Base-by-base conservation (phyloP, 2,888 invertebrate species). In the Abrostola triplasia region DNA sequence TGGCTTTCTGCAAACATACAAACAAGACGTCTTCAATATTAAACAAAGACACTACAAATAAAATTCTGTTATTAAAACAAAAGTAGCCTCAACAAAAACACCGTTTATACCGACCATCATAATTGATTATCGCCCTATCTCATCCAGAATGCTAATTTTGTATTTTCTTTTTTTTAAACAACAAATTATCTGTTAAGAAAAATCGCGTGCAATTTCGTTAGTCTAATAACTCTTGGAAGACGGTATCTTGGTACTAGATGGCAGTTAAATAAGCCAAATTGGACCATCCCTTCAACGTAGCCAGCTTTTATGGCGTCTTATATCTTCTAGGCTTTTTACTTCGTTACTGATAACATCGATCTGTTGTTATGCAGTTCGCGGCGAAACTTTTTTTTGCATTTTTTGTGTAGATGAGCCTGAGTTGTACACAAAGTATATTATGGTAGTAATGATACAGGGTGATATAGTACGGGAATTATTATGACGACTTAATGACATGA, bases 191-290 rank as follows among this genome's bases (percentile, higher is more conserved):
- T 84, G 81, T 79, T 77, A 84, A 87, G 88, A 88, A 87, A 88
- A 88, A 89, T 88, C 84, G 82, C 82, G 79, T 79, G 84, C 85
- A 86, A 89, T 91, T 89, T 88, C 83, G 87, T 86, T 83, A 83
- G 83, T 81, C 89, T 90, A 90, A 92, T 92, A 92, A 91, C 85
- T 91, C 84, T 84, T 79, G 73, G 75, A 80, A 84, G 84, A 78
- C 84, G 85, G 83, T 88, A 89, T 90, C 88, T 85, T 67, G 77
- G 79, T 85, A 81, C 83, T 85, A 87, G 90, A 89, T 90, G 87
- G 89, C 89, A 88, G 90, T 92, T 88, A 91, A 92, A 90, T 90
- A 88, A 88, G 87, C 89, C 88, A 91, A 92, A 92, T 92, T 92
- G 90, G 88, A 83, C 87, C 88, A 88, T 91, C 87, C 81, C 85